phyloP scores from a whole-genome alignment of 2,113 vertebrate species.

The Monopterus albus region DNA sequence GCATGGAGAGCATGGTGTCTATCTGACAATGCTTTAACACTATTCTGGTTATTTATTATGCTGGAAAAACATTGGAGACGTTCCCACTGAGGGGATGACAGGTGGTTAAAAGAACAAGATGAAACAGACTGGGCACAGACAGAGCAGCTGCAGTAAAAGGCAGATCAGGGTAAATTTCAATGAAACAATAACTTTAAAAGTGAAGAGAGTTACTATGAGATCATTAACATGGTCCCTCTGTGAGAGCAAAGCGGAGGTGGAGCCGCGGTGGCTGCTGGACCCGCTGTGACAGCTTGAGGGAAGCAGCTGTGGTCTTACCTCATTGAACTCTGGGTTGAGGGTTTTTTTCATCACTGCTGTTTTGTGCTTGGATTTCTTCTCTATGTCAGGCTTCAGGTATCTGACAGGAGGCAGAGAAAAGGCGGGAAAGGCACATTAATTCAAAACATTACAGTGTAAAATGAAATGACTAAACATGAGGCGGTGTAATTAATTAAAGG shows the following conservation, averaged over 20 bases:
- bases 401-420: constrained; percentile 63
- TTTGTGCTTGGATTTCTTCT: constrained; percentile 93
- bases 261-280: not conserved
- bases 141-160: no score
- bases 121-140: no score
- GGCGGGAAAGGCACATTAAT: no score
- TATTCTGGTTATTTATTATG: no score
- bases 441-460: no score
- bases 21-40: no score
- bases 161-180: not conserved
- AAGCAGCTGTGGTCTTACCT: constrained; percentile 73
- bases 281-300: not conserved
- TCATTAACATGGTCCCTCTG: not conserved
- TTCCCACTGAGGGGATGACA: no score
- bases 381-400: constrained; percentile 89
- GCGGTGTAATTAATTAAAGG: no score
- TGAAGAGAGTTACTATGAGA: not conserved
- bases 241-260: not conserved
- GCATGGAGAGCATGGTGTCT: no score
- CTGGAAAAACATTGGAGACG: no score
- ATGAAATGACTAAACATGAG: no score
- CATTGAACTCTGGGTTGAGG: constrained; percentile 90
- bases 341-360: constrained; percentile 90
- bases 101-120: not conserved
- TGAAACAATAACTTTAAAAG: not conserved